These are phyloP conservation scores for Danio aesculapii DNA, from an alignment of 2,797 vertebrate species.

Conservation along the genomic window DNA sequence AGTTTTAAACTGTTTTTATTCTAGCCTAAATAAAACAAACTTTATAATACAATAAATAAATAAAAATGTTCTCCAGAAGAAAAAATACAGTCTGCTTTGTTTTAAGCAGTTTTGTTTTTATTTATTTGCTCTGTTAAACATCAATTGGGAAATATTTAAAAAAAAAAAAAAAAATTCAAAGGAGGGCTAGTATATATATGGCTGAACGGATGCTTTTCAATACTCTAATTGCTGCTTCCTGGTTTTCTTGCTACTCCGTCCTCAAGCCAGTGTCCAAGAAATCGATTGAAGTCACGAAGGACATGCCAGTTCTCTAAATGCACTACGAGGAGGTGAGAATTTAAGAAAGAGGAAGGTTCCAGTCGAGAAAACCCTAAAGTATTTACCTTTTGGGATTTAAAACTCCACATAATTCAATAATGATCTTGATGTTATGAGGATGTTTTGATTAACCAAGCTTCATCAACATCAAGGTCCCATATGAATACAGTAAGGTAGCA, in stretches of 20 bases:
- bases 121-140: too few species aligned
- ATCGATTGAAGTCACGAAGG: not conserved
- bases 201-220: not conserved
- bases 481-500: not conserved
- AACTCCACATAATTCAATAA: not conserved
- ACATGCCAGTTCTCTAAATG: slow-evolving; percentile 16
- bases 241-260: not conserved
- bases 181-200: too few species aligned
- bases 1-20: too few species aligned
- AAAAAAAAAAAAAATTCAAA: too few species aligned
- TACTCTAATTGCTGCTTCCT: not conserved
- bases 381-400: not conserved
- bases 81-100: too few species aligned
- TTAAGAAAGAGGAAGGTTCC: not conserved
- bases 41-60: too few species aligned
- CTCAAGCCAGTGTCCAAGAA: not conserved
- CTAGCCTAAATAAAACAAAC: too few species aligned
- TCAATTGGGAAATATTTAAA: too few species aligned
- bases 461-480: not conserved
- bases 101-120: too few species aligned
- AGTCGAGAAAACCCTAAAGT: not conserved
- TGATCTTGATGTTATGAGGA: too few species aligned
- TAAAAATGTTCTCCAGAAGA: too few species aligned
- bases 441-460: not conserved
- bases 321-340: not conserved